Conservation (phyloP, 1,140 invertebrate genomes). For the Leguminivora glycinivorella region DNA sequence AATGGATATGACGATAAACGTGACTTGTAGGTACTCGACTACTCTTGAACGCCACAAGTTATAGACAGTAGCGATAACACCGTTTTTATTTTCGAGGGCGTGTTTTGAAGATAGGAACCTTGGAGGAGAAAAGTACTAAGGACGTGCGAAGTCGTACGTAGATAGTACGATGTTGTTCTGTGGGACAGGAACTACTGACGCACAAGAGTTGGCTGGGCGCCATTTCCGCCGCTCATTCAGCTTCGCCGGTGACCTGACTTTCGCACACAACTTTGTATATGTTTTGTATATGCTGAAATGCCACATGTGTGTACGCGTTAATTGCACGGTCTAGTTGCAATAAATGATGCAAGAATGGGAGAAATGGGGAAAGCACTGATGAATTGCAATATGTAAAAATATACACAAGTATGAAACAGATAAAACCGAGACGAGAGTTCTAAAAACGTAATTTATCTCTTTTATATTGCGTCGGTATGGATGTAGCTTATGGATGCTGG, state of each 20-base stretch:
- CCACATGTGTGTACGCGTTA: neutral
- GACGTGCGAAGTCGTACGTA: neutral
- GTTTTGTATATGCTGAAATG: conserved; percentile 16
- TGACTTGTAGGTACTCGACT: neutral
- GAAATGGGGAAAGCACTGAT: neutral
- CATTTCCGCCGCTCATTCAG: conserved; percentile 70
- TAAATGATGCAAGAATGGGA: neutral
- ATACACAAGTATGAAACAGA: no score
- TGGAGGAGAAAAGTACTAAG: conserved; percentile 43
- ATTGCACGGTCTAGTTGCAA: neutral
- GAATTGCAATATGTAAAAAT: no score
- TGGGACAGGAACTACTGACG: conserved; percentile 46
- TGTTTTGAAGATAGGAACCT: conserved; percentile 40
- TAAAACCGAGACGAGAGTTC: no score
- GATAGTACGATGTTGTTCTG: neutral
- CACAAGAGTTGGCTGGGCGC: conserved; percentile 55
- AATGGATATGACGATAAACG: neutral
- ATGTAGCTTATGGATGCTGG: no score
- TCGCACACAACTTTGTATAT: neutral
- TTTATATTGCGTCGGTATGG: no score
- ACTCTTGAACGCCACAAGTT: neutral
- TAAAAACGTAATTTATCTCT: no score
- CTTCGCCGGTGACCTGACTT: conserved; percentile 70
- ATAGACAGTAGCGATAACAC: conserved; percentile 19
- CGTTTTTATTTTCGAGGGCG: conserved; percentile 25